A percentile compares a stretch with the other conserved stretches of the same genome.
phyloP scores from a whole-genome alignment of 1,140 invertebrate genomes.

The Zaprionus lachaisei region DNA sequence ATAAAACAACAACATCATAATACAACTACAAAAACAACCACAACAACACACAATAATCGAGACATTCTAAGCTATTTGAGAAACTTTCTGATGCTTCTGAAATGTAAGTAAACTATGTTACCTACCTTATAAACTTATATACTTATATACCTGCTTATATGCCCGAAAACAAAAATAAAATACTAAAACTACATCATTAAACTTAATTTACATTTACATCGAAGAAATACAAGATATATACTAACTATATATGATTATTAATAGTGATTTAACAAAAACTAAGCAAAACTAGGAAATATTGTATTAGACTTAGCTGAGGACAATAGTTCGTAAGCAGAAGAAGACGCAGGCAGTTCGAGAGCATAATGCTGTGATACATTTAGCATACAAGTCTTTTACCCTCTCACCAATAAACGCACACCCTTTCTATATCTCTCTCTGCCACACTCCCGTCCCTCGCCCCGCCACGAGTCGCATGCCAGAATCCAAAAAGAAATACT shows the following conservation, averaged over 20 bases:
- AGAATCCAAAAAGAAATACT: conserved; percentile 19
- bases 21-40: conserved; percentile 23
- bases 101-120: conserved; percentile 72
- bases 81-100: conserved; percentile 75
- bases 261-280: neutral
- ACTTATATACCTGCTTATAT: conserved; percentile 40
- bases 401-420: conserved; percentile 50
- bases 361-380: conserved; percentile 82
- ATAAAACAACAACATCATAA: conserved; percentile 34
- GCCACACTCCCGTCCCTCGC: neutral
- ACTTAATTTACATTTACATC: conserved; percentile 26
- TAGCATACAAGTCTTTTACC: conserved; percentile 69
- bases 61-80: conserved; percentile 76
- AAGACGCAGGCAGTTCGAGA: conserved; percentile 74
- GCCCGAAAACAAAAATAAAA: neutral
- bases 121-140: conserved; percentile 42
- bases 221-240: conserved; percentile 15
- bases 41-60: conserved; percentile 63
- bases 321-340: conserved; percentile 67
- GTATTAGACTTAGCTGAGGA: conserved; percentile 65
- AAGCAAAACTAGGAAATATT: conserved; percentile 40
- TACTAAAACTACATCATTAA: neutral
- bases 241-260: conserved; percentile 16
- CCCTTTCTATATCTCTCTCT: neutral
- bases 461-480: conserved; percentile 22